Percentiles rank a stretch among this genome's conserved stretches.
phyloP scores from a whole-genome alignment of 2,888 invertebrate species.

The Leptogaster cylindrica region DNA sequence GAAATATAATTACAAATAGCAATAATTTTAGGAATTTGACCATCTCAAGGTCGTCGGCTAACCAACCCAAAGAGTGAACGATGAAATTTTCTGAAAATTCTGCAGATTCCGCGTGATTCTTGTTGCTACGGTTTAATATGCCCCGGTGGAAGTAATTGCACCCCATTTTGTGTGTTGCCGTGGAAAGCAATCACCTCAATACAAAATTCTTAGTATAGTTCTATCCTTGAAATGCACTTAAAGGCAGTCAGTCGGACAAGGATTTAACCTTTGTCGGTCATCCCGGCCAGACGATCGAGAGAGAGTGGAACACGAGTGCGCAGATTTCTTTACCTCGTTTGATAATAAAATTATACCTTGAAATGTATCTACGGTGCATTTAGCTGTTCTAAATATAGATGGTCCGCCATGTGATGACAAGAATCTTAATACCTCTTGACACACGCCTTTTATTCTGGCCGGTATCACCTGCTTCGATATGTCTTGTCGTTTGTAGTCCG shows the following conservation, averaged over 20 bases:
- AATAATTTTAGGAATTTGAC: too few species aligned
- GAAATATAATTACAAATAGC: too few species aligned
- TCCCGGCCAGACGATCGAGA: background rate
- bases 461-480: background rate
- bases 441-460: constrained; percentile 4
- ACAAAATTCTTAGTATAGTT: background rate
- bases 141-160: too few species aligned
- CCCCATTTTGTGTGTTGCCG: background rate
- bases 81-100: too few species aligned
- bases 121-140: too few species aligned
- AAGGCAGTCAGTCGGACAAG: background rate
- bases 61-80: too few species aligned
- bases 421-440: constrained; percentile 19
- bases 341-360: constrained; percentile 21
- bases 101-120: too few species aligned
- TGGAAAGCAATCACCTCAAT: background rate
- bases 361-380: constrained; percentile 3
- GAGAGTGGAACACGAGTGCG: too few species aligned
- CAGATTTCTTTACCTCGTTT: constrained; percentile 9
- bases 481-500: background rate
- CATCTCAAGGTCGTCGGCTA: too few species aligned
- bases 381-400: background rate
- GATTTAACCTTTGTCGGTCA: constrained; percentile 1
- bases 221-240: background rate
- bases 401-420: constrained; percentile 6